Evolutionary conservation across 2,113 vertebrate species (phyloP).

Genomic region (Hyperoodon ampullatus): DNA sequence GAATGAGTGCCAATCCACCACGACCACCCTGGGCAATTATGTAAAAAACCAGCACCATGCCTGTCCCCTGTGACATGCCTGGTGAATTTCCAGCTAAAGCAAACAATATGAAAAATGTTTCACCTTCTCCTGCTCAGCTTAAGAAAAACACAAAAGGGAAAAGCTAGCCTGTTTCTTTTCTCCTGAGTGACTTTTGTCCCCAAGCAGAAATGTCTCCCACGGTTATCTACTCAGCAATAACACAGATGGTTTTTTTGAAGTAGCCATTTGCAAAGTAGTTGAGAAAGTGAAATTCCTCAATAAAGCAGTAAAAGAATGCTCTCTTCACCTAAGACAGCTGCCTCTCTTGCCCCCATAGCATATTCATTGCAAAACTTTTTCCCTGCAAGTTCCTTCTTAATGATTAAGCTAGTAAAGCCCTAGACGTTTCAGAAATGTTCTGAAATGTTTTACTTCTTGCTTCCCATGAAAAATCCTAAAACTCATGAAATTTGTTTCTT

Average conservation of each 20-base stretch:
- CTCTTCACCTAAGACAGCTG: neutral
- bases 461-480: neutral
- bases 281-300: neutral
- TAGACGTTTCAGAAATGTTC: neutral
- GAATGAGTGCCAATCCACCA: neutral
- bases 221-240: neutral
- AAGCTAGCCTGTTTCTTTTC: neutral
- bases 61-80: neutral
- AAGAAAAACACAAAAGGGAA: neutral
- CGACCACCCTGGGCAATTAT: neutral
- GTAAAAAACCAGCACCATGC: neutral
- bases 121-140: neutral
- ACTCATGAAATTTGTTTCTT: neutral
- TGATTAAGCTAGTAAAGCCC: neutral
- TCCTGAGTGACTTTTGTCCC: neutral
- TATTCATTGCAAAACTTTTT: neutral
- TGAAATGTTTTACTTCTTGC: neutral
- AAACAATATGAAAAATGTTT: neutral
- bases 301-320: neutral
- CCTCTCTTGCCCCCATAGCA: neutral
- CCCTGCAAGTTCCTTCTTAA: neutral
- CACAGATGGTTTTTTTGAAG: neutral
- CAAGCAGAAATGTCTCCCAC: neutral
- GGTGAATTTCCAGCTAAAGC: neutral
- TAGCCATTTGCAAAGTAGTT: neutral